Evolutionary conservation across 1,140 invertebrate species (phyloP), one percentile per base, ranked within the genome.

Genomic region (Planococcus citri): DNA sequence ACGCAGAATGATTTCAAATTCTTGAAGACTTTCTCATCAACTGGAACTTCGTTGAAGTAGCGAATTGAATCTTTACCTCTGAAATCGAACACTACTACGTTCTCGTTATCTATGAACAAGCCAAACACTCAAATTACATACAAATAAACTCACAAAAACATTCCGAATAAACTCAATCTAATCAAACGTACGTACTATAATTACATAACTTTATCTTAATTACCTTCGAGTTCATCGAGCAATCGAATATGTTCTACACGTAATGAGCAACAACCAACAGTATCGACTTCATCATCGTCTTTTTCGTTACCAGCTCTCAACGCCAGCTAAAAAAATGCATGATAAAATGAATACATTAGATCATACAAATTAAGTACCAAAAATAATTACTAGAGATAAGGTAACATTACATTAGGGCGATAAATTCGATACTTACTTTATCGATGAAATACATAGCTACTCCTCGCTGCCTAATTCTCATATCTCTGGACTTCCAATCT

Each of bases 401-500:
- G 20, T 60, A 4, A n/a, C 17, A 60, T 20, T 20, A 6, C 57
- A 60, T 67, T n/a, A n/a, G n/a, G n/a, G n/a, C n/a, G n/a, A n/a
- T n/a, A n/a, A n/a, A n/a, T n/a, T n/a, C n/a, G 21, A 4, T 64
- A 25, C 60, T 74, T 75, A 86, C 83, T 78, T 94, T 95, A 80
- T 99, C 97, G 80, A 99, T 99, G 74, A 99, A 99, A 76, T 99
- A 99, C 27, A 99, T 80, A 9, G 97, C 97, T 2, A 99, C 97
- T 70, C 96, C 93, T 75, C 97, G 81, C 79, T 99, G 97, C 71
- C 97, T 83, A 6, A 98, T 88, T 71, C 92, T 85, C 97, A 99
- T 99, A 81, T 99, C 96, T 78, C 98, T 98, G 1, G 92, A 93
- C 80, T 97, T 98, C 88, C 91, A 98, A 78, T 99, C 97, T 71